These are phyloP conservation scores for Caenorhabditis briggsae DNA, from an alignment of 1,140 invertebrate species.

Conservation along the genomic window DNA sequence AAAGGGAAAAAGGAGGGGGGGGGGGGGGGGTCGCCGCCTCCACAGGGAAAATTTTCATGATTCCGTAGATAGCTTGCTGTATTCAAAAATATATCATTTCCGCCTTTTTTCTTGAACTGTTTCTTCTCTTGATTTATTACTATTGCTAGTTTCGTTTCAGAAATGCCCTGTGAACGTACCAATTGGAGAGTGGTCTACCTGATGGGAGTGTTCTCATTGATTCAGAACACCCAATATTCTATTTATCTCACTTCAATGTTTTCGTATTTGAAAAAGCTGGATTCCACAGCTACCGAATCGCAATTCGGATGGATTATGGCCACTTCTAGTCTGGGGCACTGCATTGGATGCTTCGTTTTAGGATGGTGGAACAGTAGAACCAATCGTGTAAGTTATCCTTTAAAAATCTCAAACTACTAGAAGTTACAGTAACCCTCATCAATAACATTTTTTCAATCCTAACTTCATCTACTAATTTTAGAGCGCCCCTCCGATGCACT, in stretches of 20 bases:
- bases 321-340: slow-evolving; percentile 9
- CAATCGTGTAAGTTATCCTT: not conserved
- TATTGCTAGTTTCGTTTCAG: not conserved
- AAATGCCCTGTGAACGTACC: slow-evolving; percentile 16
- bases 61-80: slow-evolving; percentile 29
- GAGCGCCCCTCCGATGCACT: slow-evolving; percentile 27
- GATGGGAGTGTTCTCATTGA: slow-evolving; percentile 26
- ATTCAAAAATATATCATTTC: not conserved
- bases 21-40: not conserved
- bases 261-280: slow-evolving; percentile 24
- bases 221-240: slow-evolving; percentile 42
- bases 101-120: not conserved
- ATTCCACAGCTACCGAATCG: not conserved
- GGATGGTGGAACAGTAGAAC: slow-evolving; percentile 38
- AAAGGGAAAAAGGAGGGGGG: not conserved
- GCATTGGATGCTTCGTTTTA: slow-evolving; percentile 22
- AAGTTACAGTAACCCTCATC: no score
- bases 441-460: no score
- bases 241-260: slow-evolving; percentile 40
- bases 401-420: no score
- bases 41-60: slow-evolving; percentile 17
- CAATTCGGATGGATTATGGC: slow-evolving; percentile 47
- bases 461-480: not conserved
- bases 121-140: not conserved
- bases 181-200: slow-evolving; percentile 41